Evolutionary conservation across 2,888 invertebrate genomes (phyloP).

Genomic region (Ceriagrion tenellum): DNA sequence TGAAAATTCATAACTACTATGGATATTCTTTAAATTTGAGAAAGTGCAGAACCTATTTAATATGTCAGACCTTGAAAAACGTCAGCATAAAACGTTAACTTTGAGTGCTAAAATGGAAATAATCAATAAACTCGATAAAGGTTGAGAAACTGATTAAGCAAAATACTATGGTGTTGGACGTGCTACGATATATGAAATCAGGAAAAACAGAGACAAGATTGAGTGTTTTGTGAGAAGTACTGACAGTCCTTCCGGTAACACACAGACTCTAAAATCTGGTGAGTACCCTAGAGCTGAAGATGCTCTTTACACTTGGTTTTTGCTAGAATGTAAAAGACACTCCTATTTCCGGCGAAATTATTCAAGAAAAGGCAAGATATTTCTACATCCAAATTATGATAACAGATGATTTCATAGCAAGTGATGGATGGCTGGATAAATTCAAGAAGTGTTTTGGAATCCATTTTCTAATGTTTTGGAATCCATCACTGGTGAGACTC

Average conservation of each 20-base stretch:
- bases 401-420: no score
- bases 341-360: no score
- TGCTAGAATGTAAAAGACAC: not conserved
- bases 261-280: not conserved
- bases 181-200: not conserved
- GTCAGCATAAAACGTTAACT: not conserved
- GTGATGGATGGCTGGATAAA: not conserved
- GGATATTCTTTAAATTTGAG: no score
- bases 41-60: not conserved
- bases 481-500: not conserved
- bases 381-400: no score
- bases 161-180: conserved; percentile 1
- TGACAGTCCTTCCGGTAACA: not conserved
- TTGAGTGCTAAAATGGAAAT: not conserved
- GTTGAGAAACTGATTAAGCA: not conserved
- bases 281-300: not conserved
- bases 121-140: not conserved
- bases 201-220: not conserved
- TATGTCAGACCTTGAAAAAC: not conserved
- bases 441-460: not conserved
- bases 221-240: not conserved
- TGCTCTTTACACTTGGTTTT: not conserved
- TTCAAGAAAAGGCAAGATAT: no score
- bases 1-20: no score
- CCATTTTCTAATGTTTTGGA: not conserved